Evolutionary conservation across 2,113 vertebrate species (phyloP).

Genomic region (Bucco capensis): DNA sequence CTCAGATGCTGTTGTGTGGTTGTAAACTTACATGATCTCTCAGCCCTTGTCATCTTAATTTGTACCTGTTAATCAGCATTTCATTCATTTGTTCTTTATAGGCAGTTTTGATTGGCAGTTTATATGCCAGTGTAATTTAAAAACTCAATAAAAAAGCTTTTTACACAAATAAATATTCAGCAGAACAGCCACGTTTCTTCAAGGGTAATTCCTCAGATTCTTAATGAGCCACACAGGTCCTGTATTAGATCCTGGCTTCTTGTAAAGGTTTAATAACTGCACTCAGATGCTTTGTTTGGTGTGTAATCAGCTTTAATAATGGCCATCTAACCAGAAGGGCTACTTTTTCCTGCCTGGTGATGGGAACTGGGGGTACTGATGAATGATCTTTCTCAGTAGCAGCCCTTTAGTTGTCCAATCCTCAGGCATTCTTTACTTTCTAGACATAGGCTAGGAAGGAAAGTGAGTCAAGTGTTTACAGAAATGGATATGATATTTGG

Average conservation of each 20-base stretch:
- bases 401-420: not conserved
- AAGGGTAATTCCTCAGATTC: slow-evolving; percentile 45
- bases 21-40: not conserved
- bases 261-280: slow-evolving; percentile 16
- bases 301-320: slow-evolving; percentile 49
- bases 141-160: slow-evolving; percentile 47
- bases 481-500: not conserved
- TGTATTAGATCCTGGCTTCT: slow-evolving; percentile 19
- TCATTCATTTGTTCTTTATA: not conserved
- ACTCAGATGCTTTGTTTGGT: slow-evolving; percentile 18
- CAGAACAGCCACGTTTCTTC: slow-evolving; percentile 13
- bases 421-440: not conserved
- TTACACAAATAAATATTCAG: slow-evolving; percentile 36
- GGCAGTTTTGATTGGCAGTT: slow-evolving; percentile 25
- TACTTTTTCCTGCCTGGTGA: fast-evolving
- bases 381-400: not conserved
- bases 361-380: not conserved
- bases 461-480: not conserved
- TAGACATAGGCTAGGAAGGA: not conserved
- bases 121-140: not conserved
- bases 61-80: not conserved
- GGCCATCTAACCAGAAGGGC: not conserved
- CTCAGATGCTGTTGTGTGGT: not conserved
- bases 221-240: slow-evolving; percentile 25
- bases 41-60: not conserved